phyloP scores from a whole-genome alignment of 2,888 invertebrate species.

The Pterostichus niger region DNA sequence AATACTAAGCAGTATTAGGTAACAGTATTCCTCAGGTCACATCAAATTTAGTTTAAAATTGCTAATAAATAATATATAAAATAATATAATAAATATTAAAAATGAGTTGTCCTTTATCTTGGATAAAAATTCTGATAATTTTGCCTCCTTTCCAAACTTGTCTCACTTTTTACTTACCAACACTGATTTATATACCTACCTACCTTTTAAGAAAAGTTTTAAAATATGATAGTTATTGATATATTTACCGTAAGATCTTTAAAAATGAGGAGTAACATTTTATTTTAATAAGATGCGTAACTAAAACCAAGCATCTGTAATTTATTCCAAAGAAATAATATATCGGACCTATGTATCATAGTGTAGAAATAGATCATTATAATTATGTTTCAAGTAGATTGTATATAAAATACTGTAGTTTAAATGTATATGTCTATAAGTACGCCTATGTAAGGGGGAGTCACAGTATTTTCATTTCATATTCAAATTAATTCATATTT shows the following conservation, averaged over 20 bases:
- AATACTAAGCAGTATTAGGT: conserved; percentile 54
- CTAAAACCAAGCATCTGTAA: conserved; percentile 31
- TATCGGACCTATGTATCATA: conserved; percentile 44
- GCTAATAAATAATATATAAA: neutral
- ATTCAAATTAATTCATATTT: conserved; percentile 35
- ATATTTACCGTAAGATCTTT: conserved; percentile 43
- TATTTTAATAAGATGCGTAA: conserved; percentile 36
- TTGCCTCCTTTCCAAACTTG: neutral
- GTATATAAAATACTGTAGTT: conserved; percentile 39
- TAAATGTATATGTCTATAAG: conserved; percentile 43
- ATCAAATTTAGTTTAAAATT: conserved; percentile 47
- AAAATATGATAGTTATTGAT: conserved; percentile 52
- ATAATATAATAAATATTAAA: neutral
- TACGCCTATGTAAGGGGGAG: conserved; percentile 17
- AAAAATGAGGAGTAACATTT: conserved; percentile 23
- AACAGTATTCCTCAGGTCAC: conserved; percentile 52
- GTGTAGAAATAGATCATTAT: conserved; percentile 11
- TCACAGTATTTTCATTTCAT: conserved; percentile 10
- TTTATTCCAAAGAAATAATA: conserved; percentile 48
- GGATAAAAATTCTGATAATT: neutral
- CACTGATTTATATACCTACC: conserved; percentile 18
- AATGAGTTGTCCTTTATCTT: no score
- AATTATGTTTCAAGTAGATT: conserved; percentile 45
- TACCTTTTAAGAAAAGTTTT: no score
- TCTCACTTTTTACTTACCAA: conserved; percentile 10